Base-by-base conservation (phyloP, 2,888 invertebrate genomes). In the Dryobotodes eremita region DNA sequence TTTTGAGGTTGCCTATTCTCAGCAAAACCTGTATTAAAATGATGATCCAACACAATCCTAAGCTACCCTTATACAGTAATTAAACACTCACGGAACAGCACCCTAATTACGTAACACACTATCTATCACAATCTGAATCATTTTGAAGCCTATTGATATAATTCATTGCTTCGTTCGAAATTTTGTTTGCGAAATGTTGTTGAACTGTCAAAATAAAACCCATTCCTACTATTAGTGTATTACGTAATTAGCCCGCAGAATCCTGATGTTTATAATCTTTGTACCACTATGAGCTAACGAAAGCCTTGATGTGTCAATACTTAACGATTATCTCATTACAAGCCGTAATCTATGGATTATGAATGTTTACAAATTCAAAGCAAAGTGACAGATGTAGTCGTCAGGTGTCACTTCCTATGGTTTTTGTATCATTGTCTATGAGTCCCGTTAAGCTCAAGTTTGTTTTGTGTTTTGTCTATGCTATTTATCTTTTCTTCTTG, bases 311-410 rank as follows among this genome's bases (percentile, higher is more conserved):
- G 46, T 77, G 31, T 61, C 31, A 48, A 78, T 70, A 55, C 62
- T n/a, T 75, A 62, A 61, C 36, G 62, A 81, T 82, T 82, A 84
- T 70, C 79, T 77, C 66, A 70, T 82, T 76, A 86, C 79, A 74
- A 79, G 70, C 31, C 20, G 50, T 78, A 72, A 86, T 83, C 69
- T 68, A 74, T 70, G 66, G 76, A 83, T 83, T 85, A 85, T 79
- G 78, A 83, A 83, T 77, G 81, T 74, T 74, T 77, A 80, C 46
- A 71, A 80, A 77, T 80, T 74, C 42, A 26, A 80, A 83, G 73
- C 77, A 59, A 83, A 86, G 65, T 86, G 80, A 77, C 79, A 79
- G 79, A 86, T 77, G 55, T 80, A 75, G 69, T 68, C 62, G 62
- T 75, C 69, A 73, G 53, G 65, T 78, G 82, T 80, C 77, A 74